phyloP scores from a whole-genome alignment of 2,797 vertebrate species.

The Cryptoprocta ferox region DNA sequence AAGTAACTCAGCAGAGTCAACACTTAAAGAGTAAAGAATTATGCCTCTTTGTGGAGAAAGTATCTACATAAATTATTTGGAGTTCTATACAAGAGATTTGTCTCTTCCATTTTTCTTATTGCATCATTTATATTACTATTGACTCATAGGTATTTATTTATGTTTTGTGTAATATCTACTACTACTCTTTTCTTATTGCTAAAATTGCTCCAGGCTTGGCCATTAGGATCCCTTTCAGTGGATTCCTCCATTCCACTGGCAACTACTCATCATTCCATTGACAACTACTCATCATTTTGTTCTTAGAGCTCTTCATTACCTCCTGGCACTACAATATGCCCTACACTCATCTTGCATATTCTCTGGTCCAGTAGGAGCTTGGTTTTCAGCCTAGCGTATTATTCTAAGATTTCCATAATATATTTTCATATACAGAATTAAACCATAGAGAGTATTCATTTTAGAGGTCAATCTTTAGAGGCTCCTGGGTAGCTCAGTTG shows the following conservation, averaged over 20 bases:
- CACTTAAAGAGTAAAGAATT: background rate
- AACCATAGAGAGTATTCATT: background rate
- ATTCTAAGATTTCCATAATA: slow-evolving; percentile 11
- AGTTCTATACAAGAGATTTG: background rate
- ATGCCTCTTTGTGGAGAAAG: background rate
- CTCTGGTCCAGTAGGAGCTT: background rate
- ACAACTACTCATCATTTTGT: background rate
- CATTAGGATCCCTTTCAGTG: background rate
- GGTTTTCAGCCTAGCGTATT: background rate
- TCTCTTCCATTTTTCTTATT: background rate
- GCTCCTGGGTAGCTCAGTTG: too few relatives aligned
- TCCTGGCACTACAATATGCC: background rate
- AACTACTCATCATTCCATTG: too few relatives aligned
- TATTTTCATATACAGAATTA: background rate
- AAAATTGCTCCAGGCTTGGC: background rate
- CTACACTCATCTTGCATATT: background rate
- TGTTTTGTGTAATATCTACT: background rate
- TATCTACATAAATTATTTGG: background rate
- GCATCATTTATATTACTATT: background rate
- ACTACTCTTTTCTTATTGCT: background rate
- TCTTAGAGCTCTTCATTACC: background rate
- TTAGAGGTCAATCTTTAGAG: background rate
- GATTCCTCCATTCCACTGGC: background rate
- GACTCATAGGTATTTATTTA: background rate
- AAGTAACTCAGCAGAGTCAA: background rate